Base-by-base conservation (phyloP, 1,140 invertebrate genomes). In the Euura lappo region DNA sequence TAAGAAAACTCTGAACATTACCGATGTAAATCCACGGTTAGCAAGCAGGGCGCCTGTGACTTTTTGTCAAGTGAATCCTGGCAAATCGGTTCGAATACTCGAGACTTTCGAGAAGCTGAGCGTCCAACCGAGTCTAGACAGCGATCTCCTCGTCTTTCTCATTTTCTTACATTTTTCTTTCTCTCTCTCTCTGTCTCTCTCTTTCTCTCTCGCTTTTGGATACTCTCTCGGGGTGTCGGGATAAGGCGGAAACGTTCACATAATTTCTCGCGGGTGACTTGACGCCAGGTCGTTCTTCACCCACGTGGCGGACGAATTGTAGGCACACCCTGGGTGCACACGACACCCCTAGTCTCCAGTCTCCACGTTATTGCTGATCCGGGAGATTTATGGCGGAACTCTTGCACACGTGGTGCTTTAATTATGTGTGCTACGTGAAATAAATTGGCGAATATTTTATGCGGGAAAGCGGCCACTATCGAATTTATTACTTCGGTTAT, bases 331-430 rank as follows among this genome's bases (percentile, higher is more conserved):
- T 82, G 80, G 71, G 72, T 6, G 71, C 74, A 73, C 70, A 71
- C 73, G 72, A 74, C 72, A 75, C 76, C 77, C 76, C 77, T 76
- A 75, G 78, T 76, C 13, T 60, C 80, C 79, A 81, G 83, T 82
- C 79, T 79, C 81, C 81, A 80, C 84, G 80, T 87, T 86, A 86
- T 87, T 87, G 83, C 86, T 85, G 85, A 87, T 87, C 81, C 81
- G 70, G 71, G 79, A 83, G 84, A 87, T 87, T 87, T 87, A 87
- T 86, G 77, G 80, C 70, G 75, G 80, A 83, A 79, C 83, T 84
- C 81, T 77, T 75, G 80, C 83, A 84, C 85, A 86, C 84, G 81
- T 85, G 86, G 85, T 74, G 83, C 85, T 86, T 87, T 87, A 87
- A 87, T 87, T 87, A 86, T 86, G 84, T 83, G 71, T 72, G 78